A percentile compares a stretch with the other conserved stretches of the same genome.
phyloP scores from a whole-genome alignment of 2,113 vertebrate genomes.

The Microtus montanus region DNA sequence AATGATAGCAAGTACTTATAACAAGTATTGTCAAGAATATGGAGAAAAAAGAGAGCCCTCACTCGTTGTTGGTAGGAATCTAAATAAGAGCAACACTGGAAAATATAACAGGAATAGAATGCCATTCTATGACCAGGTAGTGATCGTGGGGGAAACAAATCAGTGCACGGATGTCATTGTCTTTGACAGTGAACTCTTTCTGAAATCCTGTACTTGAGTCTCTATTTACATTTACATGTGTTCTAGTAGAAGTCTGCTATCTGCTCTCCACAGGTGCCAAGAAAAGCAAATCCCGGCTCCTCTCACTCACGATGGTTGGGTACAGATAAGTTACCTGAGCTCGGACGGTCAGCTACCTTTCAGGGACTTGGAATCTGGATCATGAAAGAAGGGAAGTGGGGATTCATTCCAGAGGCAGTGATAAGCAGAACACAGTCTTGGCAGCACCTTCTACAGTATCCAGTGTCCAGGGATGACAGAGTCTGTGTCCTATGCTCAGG shows the following conservation, averaged over 20 bases:
- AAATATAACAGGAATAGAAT: not conserved
- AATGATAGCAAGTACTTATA: not conserved
- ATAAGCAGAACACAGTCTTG: not conserved
- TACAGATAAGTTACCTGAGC: not conserved
- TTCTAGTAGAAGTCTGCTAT: not conserved
- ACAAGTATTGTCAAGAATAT: not conserved
- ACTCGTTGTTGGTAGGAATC: not conserved
- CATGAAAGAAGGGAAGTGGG: not conserved
- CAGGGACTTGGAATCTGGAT: not conserved
- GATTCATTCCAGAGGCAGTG: not conserved
- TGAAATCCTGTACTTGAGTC: not conserved
- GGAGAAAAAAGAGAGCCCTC: not conserved
- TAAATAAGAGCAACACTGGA: not conserved
- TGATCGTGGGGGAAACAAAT: not conserved
- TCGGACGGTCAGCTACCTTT: not conserved
- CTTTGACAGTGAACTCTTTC: not conserved
- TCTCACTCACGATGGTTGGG: not conserved
- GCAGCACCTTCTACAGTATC: slow-evolving; percentile 55
- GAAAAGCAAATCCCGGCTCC: not conserved
- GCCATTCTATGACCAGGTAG: not conserved
- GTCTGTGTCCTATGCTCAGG: not conserved
- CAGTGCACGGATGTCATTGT: not conserved
- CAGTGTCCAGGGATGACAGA: not conserved
- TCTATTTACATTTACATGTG: not conserved
- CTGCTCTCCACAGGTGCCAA: not conserved